Evolutionary conservation across 1,140 invertebrate genomes (phyloP), one percentile per base, ranked within the genome.

Genomic region (Bombus picipes): DNA sequence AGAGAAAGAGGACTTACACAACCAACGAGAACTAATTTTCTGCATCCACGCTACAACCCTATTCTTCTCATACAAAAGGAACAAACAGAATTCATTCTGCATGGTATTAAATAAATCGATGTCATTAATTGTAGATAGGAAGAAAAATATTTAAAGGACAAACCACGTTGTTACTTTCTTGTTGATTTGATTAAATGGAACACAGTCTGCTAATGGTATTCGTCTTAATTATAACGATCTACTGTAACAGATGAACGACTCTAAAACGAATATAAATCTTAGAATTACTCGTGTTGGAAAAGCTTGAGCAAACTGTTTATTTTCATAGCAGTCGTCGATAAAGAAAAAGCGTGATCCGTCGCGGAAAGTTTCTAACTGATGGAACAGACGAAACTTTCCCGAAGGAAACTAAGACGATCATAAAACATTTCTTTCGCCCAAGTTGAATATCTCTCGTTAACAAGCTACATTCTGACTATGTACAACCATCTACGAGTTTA

Each of bases 221-320:
- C 18, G 5, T 53, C 5, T 53, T 22, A 53, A 53, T 53, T 53
- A 53, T 53, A 53, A 22, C 18, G 6, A 53, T 22, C 18, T 22
- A 22, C 18, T 8, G 8, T 8, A 22, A 53, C 22, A 32, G 39
- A 62, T 8, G 41, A 39, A 79, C 57, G 75, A 25, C 18, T 70
- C 32, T 37, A 32, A 57, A 81, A 68, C 57, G 47, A 39, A 37
- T 37, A 89, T 89, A 83, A 80, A 89, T 89, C 66, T 53, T 41
- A 18, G 43, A 37, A 39, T 83, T 88, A 83, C 57, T 59, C 34
- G 37, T 12, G 37, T 76, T 62, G 47, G 41, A 10, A 68, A 79
- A 85, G 68, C 68, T 76, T 77, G 34, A 65, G 47, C 76, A 66
- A 66, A 77, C 18, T 57, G 53, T 81, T 85, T 74, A 81, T 89